Base-by-base conservation (phyloP, 2,888 invertebrate genomes). In the Drosophila subquinaria region DNA sequence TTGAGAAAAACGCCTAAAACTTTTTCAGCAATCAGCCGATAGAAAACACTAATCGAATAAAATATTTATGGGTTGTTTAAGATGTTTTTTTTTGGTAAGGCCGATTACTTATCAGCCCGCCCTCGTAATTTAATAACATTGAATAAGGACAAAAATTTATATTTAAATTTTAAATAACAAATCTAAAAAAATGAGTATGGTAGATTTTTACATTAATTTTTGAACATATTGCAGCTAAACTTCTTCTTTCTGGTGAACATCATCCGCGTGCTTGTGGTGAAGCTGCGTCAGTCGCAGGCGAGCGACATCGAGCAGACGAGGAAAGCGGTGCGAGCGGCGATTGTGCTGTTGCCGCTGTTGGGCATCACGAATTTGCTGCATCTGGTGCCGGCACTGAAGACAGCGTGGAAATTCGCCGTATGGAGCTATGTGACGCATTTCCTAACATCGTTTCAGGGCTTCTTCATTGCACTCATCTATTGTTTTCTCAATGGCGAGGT, bases 401-500 rank as follows among this genome's bases (percentile, higher is more conserved):
- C 95, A 4, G 94, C 95, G 0, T 95, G 95, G 94, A 94, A 95
- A 76, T 97, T 97, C 76, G 96, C 95, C 0, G 77, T 96, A 0
- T 97, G 97, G 97, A 95, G 96, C 2, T 97, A 96, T 92, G 93
- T 94, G 13, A 95, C 97, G 0, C 96, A 97, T 90, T 96, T 96
- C 89, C 93, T 97, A 52, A 95, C 95, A n/a, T 96, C 97, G 0
- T 97, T 97, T 91, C 97, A 97, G 93, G 97, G 97, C 36, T 95
- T 96, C 80, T 96, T 97, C 91, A 95, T 97, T 52, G 95, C 97
- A 0, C 94, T 95, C 10, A 94, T 97, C 51, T 97, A 97, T 92
- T 97, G 97, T 90, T 97, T 97, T 91, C 92, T 95, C 56, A 97
- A 97, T 85, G 96, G 95, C 73, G 97, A 97, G 95, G 97, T 97